Conservation (phyloP, 2,113 vertebrate species). For the Pontoporia blainvillei region DNA sequence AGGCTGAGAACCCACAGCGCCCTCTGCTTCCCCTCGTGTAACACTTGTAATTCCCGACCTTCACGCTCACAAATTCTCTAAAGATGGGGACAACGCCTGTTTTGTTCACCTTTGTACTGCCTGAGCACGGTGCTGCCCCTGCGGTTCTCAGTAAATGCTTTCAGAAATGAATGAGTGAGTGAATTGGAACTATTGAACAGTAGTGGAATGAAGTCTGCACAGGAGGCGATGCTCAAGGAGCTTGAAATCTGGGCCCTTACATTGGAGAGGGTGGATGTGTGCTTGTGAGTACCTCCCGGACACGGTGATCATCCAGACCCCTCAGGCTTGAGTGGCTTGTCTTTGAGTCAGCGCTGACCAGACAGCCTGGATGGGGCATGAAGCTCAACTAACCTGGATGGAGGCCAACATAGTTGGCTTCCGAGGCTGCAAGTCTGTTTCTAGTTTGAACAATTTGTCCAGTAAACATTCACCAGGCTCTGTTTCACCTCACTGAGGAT, state of each 20-base stretch:
- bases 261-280: neutral
- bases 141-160: neutral
- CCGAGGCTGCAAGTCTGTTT: neutral
- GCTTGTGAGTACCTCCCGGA: neutral
- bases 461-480: constrained; percentile 1
- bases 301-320: neutral
- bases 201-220: neutral
- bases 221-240: neutral
- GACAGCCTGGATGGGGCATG: neutral
- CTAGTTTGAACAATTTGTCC: constrained; percentile 17
- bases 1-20: neutral
- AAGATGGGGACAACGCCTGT: neutral
- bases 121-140: neutral
- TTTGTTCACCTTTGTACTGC: neutral
- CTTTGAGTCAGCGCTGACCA: neutral
- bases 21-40: neutral
- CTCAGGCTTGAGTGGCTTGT: neutral
- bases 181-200: neutral
- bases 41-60: neutral
- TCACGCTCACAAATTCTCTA: neutral
- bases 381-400: neutral
- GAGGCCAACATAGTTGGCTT: neutral
- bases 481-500: constrained; percentile 33
- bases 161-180: neutral
- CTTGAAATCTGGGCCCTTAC: too few relatives aligned